Evolutionary conservation across 2,888 invertebrate species (phyloP).

Genomic region (Pterobdella sp.): DNA sequence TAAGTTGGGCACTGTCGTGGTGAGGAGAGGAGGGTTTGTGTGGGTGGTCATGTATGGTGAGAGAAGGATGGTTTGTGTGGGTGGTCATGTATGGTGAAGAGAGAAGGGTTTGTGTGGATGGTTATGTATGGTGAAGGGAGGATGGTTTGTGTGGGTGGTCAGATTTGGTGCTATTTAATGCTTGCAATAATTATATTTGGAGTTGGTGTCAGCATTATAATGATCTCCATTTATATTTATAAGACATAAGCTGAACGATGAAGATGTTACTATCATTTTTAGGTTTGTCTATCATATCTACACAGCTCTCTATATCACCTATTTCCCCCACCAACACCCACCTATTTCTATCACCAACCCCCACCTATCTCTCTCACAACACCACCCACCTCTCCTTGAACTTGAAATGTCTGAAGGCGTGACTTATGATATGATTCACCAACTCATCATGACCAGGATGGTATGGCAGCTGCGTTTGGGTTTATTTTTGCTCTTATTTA

Average conservation of each 20-base stretch:
- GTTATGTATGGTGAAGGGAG: not conserved
- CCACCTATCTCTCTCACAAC: too few relatives aligned
- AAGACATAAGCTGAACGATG: too few relatives aligned
- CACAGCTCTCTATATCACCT: too few relatives aligned
- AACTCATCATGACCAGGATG: conserved; percentile 96
- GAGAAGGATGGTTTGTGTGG: not conserved
- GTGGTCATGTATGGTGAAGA: not conserved
- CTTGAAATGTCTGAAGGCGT: conserved; percentile 93
- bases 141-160: not conserved
- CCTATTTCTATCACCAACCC: not conserved
- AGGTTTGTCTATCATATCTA: too few relatives aligned
- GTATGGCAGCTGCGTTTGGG: conserved; percentile 62
- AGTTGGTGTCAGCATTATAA: not conserved
- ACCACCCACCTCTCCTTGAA: conserved; percentile 77
- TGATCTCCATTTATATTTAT: too few relatives aligned
- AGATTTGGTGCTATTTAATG: not conserved
- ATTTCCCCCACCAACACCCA: not conserved
- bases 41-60: not conserved
- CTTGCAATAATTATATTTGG: not conserved
- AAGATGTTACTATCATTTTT: too few relatives aligned
- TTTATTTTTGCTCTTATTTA: not conserved
- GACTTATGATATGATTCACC: conserved; percentile 83
- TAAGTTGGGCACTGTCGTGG: conserved; percentile 67
- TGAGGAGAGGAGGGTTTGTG: not conserved
- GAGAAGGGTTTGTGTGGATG: not conserved